Conservation (phyloP, 2,113 vertebrate genomes). For the Actenoides lindsayi region DNA sequence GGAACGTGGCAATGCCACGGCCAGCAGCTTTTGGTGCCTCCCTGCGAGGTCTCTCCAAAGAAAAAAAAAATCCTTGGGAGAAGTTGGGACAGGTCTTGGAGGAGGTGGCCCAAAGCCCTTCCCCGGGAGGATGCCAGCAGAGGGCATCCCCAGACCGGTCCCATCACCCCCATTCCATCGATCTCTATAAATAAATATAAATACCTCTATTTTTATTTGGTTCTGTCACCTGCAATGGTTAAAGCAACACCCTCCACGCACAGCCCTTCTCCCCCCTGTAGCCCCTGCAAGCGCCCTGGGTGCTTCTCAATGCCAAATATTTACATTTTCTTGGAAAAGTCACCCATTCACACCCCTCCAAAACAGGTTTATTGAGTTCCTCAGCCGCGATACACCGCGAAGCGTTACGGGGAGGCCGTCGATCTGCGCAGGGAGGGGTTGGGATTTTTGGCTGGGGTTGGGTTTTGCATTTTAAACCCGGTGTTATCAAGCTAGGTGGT, state of each 20-base stretch:
- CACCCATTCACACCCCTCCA: neutral
- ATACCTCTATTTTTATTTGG: neutral
- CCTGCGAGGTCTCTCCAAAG: neutral
- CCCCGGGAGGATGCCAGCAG: neutral
- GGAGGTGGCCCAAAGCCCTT: neutral
- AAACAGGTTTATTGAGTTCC: neutral
- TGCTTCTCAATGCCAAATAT: neutral
- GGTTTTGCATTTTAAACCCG: neutral
- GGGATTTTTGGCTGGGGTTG: neutral
- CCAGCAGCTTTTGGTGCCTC: neutral
- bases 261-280: fast-evolving
- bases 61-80: neutral
- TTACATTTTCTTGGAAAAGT: neutral
- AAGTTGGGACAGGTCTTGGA: neutral
- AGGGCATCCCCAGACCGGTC: neutral
- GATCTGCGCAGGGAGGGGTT: neutral
- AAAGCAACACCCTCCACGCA: fast-evolving
- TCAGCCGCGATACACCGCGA: fast-evolving
- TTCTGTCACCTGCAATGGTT: fast-evolving
- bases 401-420: neutral
- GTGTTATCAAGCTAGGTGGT: neutral
- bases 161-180: fast-evolving
- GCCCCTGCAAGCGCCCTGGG: fast-evolving
- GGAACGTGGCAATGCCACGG: neutral
- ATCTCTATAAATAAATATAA: too few relatives aligned